Base-by-base conservation (phyloP, 2,888 invertebrate genomes). In the Furcula furcula region DNA sequence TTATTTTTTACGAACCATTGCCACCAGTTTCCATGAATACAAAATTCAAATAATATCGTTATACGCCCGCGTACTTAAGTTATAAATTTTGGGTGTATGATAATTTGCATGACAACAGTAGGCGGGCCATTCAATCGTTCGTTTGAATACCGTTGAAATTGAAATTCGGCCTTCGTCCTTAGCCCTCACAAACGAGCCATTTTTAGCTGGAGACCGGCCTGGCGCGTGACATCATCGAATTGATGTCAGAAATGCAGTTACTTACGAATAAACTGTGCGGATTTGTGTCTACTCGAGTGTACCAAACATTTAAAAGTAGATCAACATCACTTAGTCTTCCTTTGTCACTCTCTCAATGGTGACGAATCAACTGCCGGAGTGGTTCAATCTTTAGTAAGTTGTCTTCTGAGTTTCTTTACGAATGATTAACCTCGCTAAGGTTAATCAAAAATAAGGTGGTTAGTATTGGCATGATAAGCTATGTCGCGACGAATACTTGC, bases 41-140 rank as follows among this genome's bases (percentile, higher is more conserved):
- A 9, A 54, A 47, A 51, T 55, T 48, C 46, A 33, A 55, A 55
- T 47, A 49, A 48, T 46, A 56, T 49, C 46, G 47, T 46, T 4
- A 14, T 1, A 16, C 37, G 37, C 28, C 37, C 37, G 30, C 55
- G 47, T 38, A 54, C 51, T 51, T 41, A 38, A 34, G 49, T 41
- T 37, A 56, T 51, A 56, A 51, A 55, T 52, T 51, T 43, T 35
- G 37, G 48, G 26, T 26, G 25, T 13, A 26, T 42, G 46, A 39
- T 39, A 55, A 66, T 77, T 76, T 71, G 65, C 76, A 77, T 77
- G 70, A 74, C 71, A 75, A 74, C 62, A 54, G 64, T 34, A 43
- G 36, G 29, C 36, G 36, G 33, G 40, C 47, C 49, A 51, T 58
- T 57, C 48, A 52, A 53, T 50, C 57, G 53, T 51, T n/a, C 46